phyloP scores from a whole-genome alignment of 64 coral and sea anemone species.

The Platygyra sinensis region DNA sequence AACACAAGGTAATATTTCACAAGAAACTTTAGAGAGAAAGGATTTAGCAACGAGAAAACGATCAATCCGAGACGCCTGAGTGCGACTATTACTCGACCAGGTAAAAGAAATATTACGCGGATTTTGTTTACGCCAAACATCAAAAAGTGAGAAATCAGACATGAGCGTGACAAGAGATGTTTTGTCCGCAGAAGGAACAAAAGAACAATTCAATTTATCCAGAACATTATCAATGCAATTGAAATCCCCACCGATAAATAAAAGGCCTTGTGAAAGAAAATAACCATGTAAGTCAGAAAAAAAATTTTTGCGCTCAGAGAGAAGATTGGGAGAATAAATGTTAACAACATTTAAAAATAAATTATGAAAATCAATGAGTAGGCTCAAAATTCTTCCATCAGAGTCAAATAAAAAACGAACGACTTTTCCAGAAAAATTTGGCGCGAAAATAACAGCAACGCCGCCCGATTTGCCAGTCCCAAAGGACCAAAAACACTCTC shows the following conservation, averaged over 20 bases:
- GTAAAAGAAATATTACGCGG: neutral
- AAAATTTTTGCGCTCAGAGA: neutral
- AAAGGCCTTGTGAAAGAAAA: neutral
- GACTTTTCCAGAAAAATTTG: no score
- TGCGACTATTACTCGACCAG: conserved; percentile 1
- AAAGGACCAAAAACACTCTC: conserved; percentile 7
- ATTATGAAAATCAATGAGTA: no score
- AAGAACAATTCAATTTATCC: no score
- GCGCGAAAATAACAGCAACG: neutral
- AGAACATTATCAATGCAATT: neutral
- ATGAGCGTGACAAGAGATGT: no score
- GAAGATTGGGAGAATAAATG: neutral
- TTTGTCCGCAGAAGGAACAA: no score
- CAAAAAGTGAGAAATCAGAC: neutral
- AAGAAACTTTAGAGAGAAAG: no score
- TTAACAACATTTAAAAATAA: neutral
- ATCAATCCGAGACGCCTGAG: neutral
- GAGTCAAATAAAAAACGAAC: no score
- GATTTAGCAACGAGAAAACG: no score
- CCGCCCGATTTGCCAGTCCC: neutral
- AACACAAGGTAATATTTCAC: no score
- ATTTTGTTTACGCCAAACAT: conserved; percentile 16
- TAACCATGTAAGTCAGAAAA: neutral
- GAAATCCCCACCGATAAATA: neutral
- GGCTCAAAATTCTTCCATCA: no score